Evolutionary conservation across 2,113 vertebrate species (phyloP).

Genomic region (Stegostoma tigrinum): DNA sequence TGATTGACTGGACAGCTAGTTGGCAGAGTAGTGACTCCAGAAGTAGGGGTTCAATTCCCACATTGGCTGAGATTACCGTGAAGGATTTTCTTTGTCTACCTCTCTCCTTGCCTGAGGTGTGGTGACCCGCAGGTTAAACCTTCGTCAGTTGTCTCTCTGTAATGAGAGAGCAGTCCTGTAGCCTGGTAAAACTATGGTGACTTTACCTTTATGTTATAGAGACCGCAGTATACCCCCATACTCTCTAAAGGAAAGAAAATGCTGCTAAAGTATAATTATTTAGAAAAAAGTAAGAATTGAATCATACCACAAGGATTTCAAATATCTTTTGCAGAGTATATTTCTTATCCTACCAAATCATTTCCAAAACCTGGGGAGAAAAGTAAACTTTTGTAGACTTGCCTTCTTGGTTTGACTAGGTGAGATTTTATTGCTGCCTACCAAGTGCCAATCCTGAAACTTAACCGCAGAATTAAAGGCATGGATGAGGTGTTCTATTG

Average conservation of each 20-base stretch:
- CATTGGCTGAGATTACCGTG: no score
- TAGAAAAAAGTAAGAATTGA: not conserved
- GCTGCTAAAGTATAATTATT: not conserved
- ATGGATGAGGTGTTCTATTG: not conserved
- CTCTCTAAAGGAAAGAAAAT: not conserved
- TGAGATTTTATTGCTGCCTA: not conserved
- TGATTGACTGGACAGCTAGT: no score
- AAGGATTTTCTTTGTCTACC: no score
- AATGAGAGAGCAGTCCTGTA: no score
- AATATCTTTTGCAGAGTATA: not conserved
- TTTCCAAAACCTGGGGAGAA: not conserved
- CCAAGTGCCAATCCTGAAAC: not conserved
- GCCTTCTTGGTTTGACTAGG: not conserved
- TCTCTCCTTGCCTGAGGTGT: no score
- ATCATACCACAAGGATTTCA: not conserved
- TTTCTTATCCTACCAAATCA: not conserved
- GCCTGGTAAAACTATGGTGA: no score
- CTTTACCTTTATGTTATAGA: not conserved
- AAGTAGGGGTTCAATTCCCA: no score
- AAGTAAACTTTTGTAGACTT: not conserved
- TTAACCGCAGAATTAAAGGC: not conserved
- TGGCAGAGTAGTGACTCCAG: no score
- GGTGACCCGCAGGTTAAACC: no score
- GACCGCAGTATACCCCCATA: not conserved
- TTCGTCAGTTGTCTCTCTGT: no score